These are phyloP conservation scores for Brachionus koreanus DNA, from an alignment of 1,140 invertebrate genomes.

Conservation along the genomic window DNA sequence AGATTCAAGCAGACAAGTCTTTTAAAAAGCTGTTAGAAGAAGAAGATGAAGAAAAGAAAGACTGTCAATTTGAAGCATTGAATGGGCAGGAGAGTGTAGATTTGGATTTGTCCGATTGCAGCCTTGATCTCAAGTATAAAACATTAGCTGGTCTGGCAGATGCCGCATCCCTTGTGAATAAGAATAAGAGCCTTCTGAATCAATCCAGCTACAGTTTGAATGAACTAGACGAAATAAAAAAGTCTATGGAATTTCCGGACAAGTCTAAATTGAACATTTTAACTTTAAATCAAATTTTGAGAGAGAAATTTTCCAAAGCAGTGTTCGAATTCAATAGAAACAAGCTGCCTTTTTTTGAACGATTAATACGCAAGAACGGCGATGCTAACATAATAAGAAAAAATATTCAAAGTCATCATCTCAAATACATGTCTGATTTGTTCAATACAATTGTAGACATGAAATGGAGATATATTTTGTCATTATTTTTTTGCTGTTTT, in stretches of 20 bases:
- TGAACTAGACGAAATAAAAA: slow-evolving; percentile 14
- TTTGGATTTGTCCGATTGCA: neutral
- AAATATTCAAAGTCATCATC: slow-evolving; percentile 65
- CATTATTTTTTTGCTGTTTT: slow-evolving; percentile 59
- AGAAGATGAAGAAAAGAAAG: too few species aligned
- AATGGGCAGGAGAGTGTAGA: neutral
- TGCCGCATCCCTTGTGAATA: neutral
- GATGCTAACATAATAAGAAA: neutral
- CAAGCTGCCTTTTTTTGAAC: slow-evolving; percentile 9
- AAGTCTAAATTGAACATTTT: neutral
- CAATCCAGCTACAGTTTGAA: neutral
- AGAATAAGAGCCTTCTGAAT: neutral
- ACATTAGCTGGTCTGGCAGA: neutral
- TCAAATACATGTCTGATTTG: slow-evolving; percentile 61
- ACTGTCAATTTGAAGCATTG: neutral
- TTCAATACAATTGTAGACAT: slow-evolving; percentile 71
- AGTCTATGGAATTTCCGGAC: neutral
- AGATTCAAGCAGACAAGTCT: neutral
- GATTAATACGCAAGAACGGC: neutral
- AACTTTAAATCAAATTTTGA: neutral
- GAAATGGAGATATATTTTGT: slow-evolving; percentile 59
- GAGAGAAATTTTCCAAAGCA: neutral
- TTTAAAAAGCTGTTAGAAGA: neutral
- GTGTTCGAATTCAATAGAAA: neutral
- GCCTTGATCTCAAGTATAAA: neutral